Evolutionary conservation across 2,797 vertebrate genomes (phyloP), one percentile per base, ranked within the genome.

Genomic region (Eutrigla gurnardus): DNA sequence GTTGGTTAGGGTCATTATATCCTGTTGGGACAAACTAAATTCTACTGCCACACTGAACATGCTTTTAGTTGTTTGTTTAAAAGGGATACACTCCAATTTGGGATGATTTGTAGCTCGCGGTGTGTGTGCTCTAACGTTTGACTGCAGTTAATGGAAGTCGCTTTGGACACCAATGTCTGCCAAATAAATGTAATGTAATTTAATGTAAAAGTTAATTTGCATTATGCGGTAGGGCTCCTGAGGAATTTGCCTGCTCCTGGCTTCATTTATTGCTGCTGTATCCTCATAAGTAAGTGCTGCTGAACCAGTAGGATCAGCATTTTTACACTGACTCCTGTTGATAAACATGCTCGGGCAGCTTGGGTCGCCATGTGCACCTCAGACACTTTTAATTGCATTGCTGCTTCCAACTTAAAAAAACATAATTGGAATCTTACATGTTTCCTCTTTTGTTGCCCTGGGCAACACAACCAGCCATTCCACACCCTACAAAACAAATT

Each of bases 121-220:
- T 25, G 25, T 25, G 25, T 25, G 25, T 25, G 25, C 25, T 25
- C 25, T 2, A 25, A 25, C 25, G 25, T 35, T 18, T 7, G 53
- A 58, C 35, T 43, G 33, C n/a, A 63, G 6, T 17, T 39, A 32
- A 4, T 65, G 45, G 5, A 8, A 50, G 12, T 13, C 4, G 0
- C 32, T 32, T 50, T 36, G 55, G 10, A 60, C 47, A 53, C 47
- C 52, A 40, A 7, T 3, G 5, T n/a, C 47, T 18, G 18, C 40
- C 55, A 52, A 65, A 65, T 50, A 35, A 13, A 50, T 58, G 12
- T 25, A 43, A 70, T 15, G 60, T 37, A 37, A 37, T 63, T 12
- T 33, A 35, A 49, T 55, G 60, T 37, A 46, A 55, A 36, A 55
- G 62, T n/a, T 54, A 18, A 65, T 64, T 70, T 65, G 53, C 11